These are phyloP conservation scores for Orthosia gracilis DNA, from an alignment of 2,888 invertebrate genomes.

Conservation along the genomic window DNA sequence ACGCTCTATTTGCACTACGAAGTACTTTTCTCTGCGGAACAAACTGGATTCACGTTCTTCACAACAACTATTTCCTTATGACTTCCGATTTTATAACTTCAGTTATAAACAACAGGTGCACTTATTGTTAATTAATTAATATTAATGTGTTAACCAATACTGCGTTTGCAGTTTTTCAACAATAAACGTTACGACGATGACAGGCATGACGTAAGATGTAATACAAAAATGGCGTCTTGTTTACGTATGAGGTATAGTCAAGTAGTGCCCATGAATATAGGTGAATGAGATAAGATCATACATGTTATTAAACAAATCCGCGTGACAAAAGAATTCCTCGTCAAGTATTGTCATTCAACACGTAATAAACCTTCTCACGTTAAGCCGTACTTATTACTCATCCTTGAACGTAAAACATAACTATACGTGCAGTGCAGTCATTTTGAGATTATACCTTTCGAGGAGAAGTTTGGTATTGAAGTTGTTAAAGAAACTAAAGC, in stretches of 20 bases:
- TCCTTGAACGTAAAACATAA: constrained; percentile 85
- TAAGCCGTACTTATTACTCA: constrained; percentile 66
- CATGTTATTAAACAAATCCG: constrained; percentile 61
- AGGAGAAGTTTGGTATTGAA: constrained; percentile 35
- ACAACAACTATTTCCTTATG: constrained; percentile 55
- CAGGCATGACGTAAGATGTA: constrained; percentile 24
- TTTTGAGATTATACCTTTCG: constrained; percentile 63
- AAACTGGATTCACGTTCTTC: constrained; percentile 41
- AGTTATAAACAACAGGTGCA: constrained; percentile 32
- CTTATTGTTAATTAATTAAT: constrained; percentile 42
- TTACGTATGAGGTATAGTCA: constrained; percentile 28
- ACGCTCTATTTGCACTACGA: constrained; percentile 52
- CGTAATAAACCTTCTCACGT: constrained; percentile 76
- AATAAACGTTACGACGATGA: constrained; percentile 28
- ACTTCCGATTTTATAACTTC: constrained; percentile 46
- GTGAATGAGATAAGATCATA: constrained; percentile 52
- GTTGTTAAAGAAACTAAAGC: constrained; percentile 46
- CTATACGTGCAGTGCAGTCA: constrained; percentile 52
- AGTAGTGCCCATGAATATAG: constrained; percentile 53
- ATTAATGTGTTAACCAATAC: constrained; percentile 16
- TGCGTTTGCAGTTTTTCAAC: constrained; percentile 13
- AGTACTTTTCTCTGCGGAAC: constrained; percentile 58
- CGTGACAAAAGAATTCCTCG: constrained; percentile 72
- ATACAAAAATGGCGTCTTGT: constrained; percentile 15
- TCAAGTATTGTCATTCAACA: constrained; percentile 69